phyloP scores from a whole-genome alignment of 2,113 vertebrate species.

The Haplochromis vanheusdeni region DNA sequence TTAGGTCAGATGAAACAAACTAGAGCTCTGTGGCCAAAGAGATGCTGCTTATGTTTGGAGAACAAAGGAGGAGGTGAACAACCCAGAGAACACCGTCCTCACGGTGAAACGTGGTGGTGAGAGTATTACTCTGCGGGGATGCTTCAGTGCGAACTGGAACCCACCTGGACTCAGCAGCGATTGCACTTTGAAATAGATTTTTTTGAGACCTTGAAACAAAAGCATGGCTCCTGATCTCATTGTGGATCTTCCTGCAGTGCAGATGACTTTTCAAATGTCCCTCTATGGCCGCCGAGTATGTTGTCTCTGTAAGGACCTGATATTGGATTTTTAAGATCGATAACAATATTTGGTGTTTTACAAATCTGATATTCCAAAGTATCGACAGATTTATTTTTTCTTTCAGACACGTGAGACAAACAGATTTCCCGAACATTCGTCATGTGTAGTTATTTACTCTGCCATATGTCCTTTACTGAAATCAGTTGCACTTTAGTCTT shows the following conservation, averaged over 20 bases:
- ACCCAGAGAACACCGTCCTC: not conserved
- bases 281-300: accelerated
- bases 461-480: not conserved
- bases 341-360: not conserved
- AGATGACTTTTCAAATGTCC: accelerated
- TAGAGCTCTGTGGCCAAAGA: not conserved
- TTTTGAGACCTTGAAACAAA: not conserved
- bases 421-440: not conserved
- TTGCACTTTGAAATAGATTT: not conserved
- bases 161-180: not conserved
- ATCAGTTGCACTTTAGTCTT: not conserved
- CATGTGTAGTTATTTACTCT: not conserved
- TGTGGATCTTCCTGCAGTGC: not conserved
- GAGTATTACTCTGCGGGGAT: not conserved
- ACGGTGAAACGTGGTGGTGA: not conserved
- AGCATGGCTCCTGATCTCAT: not conserved
- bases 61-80: accelerated
- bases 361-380: not conserved
- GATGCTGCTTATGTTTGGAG: not conserved
- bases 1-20: accelerated
- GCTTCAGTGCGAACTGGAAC: not conserved
- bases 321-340: not conserved
- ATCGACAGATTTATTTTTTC: accelerated
- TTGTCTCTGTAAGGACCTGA: not conserved
- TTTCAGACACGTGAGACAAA: accelerated